A percentile compares a stretch with the other conserved stretches of the same genome.
phyloP scores from a whole-genome alignment of 2,113 vertebrate species.

The zebrafish (Danio rerio) region DNA sequence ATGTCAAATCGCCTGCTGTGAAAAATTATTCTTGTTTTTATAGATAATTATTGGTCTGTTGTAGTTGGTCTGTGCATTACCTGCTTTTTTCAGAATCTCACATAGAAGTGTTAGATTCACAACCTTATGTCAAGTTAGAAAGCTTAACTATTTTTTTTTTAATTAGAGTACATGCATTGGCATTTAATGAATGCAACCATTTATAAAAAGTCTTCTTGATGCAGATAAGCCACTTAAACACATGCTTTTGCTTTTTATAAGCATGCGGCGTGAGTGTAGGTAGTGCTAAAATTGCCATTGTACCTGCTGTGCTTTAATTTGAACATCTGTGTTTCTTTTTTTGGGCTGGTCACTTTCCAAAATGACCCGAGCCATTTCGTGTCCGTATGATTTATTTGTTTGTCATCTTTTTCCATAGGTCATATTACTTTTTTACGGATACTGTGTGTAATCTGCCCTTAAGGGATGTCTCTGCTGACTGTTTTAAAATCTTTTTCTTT shows the following conservation, averaged over 20 bases:
- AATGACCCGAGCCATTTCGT: constrained; percentile 17
- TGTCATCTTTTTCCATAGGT: constrained; percentile 12
- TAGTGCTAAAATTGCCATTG: constrained; percentile 10
- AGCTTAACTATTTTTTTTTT: background rate
- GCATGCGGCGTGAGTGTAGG: background rate
- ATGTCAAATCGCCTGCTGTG: background rate
- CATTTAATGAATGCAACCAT: background rate
- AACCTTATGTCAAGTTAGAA: background rate
- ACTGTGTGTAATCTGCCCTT: background rate
- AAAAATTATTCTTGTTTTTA: constrained; percentile 1
- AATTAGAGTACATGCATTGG: background rate
- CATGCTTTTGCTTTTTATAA: background rate
- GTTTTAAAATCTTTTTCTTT: background rate
- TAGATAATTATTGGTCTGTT: background rate
- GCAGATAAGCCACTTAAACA: background rate
- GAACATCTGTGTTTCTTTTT: constrained; percentile 40
- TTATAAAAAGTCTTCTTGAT: background rate
- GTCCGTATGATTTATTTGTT: constrained; percentile 5
- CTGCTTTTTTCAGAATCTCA: background rate
- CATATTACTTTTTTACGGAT: background rate
- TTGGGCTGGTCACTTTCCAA: constrained; percentile 15
- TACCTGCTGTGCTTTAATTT: constrained; percentile 12
- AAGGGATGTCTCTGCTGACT: background rate
- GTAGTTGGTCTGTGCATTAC: background rate
- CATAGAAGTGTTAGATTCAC: background rate